Percentiles rank a stretch among this genome's conserved stretches.
Conservation (phyloP, 1,140 invertebrate genomes). For the Scaptomyza pallida region DNA sequence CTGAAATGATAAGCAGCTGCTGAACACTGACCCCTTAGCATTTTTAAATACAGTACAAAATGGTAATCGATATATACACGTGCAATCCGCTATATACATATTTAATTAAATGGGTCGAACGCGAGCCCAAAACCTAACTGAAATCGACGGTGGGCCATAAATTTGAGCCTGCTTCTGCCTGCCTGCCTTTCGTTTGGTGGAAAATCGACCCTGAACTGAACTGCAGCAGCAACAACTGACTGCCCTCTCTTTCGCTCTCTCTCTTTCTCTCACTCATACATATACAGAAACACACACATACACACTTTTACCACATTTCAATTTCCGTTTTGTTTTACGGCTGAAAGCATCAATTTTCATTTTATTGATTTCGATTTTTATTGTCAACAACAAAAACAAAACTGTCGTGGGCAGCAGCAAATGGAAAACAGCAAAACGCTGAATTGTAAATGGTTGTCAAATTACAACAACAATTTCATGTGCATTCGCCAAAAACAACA, state of each 20-base stretch:
- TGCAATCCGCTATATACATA: constrained; percentile 13
- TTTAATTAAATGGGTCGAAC: constrained; percentile 27
- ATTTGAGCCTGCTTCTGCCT: neutral
- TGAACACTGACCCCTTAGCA: neutral
- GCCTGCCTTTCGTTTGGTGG: neutral
- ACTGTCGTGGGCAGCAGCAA: constrained; percentile 9
- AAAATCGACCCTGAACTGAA: constrained; percentile 39
- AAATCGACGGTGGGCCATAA: constrained; percentile 1
- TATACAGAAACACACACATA: constrained; percentile 8
- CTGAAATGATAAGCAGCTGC: constrained; percentile 32
- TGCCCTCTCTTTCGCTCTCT: neutral
- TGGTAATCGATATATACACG: constrained; percentile 24
- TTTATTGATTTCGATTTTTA: constrained; percentile 79
- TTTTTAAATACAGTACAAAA: neutral
- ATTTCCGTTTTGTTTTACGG: constrained; percentile 77
- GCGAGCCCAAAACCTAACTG: neutral
- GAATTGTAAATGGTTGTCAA: constrained; percentile 59
- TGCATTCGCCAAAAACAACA: neutral
- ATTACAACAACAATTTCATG: constrained; percentile 36
- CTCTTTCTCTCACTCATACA: neutral
- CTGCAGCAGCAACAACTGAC: constrained; percentile 7
- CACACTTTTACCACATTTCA: constrained; percentile 67
- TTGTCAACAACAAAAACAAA: constrained; percentile 58
- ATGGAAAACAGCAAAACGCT: constrained; percentile 47
- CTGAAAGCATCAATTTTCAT: constrained; percentile 77